phyloP scores from a whole-genome alignment of 2,113 vertebrate species.

The Bettongia penicillata region DNA sequence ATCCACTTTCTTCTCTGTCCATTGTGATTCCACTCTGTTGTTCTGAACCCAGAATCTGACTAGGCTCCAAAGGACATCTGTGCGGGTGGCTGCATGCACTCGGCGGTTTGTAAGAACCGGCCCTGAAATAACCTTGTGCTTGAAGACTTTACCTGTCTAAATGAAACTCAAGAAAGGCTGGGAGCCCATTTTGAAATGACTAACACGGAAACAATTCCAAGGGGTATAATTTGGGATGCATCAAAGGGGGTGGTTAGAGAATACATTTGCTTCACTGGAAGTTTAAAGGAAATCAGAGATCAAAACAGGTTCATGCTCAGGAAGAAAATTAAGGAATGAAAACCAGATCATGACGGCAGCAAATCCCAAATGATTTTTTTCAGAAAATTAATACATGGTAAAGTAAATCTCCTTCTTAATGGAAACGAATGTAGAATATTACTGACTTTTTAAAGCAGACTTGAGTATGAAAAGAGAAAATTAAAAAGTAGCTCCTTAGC shows the following conservation, averaged over 20 bases:
- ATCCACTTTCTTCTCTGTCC: constrained; percentile 54
- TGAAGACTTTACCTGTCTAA: constrained; percentile 80
- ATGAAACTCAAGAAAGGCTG: constrained; percentile 79
- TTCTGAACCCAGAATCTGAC: constrained; percentile 60
- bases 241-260: constrained; percentile 69
- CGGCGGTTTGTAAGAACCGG: constrained; percentile 53
- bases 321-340: constrained; percentile 77
- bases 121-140: constrained; percentile 77
- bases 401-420: constrained; percentile 59
- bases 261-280: constrained; percentile 66
- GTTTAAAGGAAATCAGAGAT: constrained; percentile 77
- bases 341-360: constrained; percentile 61
- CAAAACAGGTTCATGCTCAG: constrained; percentile 72
- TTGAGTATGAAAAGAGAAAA: constrained; percentile 48
- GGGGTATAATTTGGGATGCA: constrained; percentile 75
- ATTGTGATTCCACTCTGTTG: constrained; percentile 57
- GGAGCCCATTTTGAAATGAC: constrained; percentile 78
- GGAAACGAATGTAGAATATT: background rate
- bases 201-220: constrained; percentile 75
- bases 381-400: constrained; percentile 69
- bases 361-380: constrained; percentile 70
- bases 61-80: constrained; percentile 67
- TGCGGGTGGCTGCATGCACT: constrained; percentile 60
- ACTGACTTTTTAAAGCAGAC: constrained; percentile 59
- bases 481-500: constrained; percentile 51